These are phyloP conservation scores for Enhydra lutris DNA, from an alignment of 2,113 vertebrate genomes.

Conservation along the genomic window DNA sequence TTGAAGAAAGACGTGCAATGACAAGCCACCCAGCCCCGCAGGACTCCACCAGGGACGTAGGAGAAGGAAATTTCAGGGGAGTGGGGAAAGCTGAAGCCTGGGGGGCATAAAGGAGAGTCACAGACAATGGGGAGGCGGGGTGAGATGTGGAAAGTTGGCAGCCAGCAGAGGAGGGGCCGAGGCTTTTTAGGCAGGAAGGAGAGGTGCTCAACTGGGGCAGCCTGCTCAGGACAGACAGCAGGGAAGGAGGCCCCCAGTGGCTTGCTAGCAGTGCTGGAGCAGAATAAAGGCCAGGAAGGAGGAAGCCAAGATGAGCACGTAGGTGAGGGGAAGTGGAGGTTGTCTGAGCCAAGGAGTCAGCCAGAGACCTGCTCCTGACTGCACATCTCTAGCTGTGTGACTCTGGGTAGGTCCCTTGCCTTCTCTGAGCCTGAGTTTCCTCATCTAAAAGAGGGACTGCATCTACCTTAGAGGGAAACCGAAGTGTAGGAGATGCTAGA, in stretches of 20 bases:
- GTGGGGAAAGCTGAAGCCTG: conserved; percentile 38
- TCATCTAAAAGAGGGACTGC: neutral
- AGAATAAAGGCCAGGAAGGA: neutral
- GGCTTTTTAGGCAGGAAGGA: conserved; percentile 34
- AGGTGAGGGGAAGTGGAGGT: neutral
- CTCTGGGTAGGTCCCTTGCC: neutral
- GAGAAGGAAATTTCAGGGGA: conserved; percentile 58
- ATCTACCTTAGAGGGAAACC: neutral
- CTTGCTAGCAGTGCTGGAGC: neutral
- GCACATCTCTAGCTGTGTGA: neutral
- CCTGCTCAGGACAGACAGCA: neutral
- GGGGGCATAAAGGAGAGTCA: conserved; percentile 26
- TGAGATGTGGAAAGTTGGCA: conserved; percentile 48
- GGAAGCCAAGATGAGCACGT: neutral
- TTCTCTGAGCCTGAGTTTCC: neutral
- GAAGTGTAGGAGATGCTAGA: neutral
- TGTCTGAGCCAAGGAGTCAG: neutral
- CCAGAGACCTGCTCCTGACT: neutral
- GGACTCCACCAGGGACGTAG: conserved; percentile 42
- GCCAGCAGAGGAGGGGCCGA: conserved; percentile 33
- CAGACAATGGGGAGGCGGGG: conserved; percentile 59
- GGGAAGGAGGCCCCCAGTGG: neutral
- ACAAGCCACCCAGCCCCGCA: conserved; percentile 66
- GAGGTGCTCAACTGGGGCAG: neutral
- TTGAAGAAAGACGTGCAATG: conserved; percentile 40